Conservation (phyloP, 2,797 vertebrate genomes). For the Pristis pectinata region DNA sequence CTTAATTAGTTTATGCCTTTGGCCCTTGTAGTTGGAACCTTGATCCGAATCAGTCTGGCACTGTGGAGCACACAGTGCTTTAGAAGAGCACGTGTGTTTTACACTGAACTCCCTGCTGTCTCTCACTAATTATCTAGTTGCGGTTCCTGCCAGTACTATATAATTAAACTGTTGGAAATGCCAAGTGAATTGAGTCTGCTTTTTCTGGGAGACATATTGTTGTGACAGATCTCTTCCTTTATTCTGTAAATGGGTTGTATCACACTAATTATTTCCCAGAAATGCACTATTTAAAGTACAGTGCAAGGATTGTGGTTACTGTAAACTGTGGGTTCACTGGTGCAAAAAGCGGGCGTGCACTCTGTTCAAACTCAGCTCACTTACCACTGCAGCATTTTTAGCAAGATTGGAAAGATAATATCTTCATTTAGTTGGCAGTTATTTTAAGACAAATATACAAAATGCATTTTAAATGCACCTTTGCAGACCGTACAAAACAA, state of each 20-base stretch:
- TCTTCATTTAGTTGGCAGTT: neutral
- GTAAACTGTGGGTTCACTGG: neutral
- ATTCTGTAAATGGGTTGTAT: conserved; percentile 40
- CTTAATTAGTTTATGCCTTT: conserved; percentile 21
- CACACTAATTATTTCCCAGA: conserved; percentile 8
- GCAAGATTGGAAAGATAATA: neutral
- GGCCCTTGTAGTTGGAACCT: neutral
- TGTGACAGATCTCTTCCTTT: conserved; percentile 38
- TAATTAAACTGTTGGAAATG: conserved; percentile 38
- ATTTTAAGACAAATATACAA: neutral
- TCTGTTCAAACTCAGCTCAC: neutral
- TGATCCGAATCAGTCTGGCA: conserved; percentile 9
- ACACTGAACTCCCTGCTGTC: conserved; percentile 22
- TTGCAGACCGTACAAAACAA: neutral
- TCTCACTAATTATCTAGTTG: conserved; percentile 33
- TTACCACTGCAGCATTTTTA: neutral
- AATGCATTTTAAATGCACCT: neutral
- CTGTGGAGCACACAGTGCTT: neutral
- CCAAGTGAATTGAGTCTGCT: neutral
- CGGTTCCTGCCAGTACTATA: conserved; percentile 5
- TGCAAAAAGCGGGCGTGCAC: neutral
- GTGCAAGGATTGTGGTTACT: neutral
- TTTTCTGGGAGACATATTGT: conserved; percentile 24
- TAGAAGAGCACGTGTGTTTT: neutral
- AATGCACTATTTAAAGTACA: conserved; percentile 23